Percentiles rank a stretch among this genome's conserved stretches.
Conservation (phyloP, 2,888 invertebrate species). For the Sminthurinus aureus region DNA sequence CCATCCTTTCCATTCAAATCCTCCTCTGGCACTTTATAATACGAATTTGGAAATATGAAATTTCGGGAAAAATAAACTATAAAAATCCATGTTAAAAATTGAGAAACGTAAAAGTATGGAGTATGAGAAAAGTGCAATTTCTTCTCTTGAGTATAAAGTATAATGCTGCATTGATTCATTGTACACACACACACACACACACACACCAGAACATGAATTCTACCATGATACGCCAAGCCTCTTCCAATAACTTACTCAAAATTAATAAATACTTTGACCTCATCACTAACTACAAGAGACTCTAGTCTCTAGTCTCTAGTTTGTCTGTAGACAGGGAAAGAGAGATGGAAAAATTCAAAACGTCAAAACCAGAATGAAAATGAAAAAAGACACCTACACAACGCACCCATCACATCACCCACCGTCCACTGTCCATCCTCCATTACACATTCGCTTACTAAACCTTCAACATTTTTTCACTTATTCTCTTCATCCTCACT, state of each 20-base stretch:
- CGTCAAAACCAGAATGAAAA: background rate
- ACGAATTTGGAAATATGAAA: background rate
- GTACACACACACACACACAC: background rate
- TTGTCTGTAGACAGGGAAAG: background rate
- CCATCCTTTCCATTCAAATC: background rate
- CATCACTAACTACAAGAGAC: background rate
- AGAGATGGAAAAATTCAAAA: background rate
- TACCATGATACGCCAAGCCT: slow-evolving; percentile 7
- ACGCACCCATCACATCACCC: slow-evolving; percentile 15
- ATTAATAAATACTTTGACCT: slow-evolving; percentile 22
- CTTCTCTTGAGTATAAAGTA: no score
- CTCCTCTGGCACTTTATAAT: background rate
- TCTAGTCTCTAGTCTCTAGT: no score
- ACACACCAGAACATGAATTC: background rate
- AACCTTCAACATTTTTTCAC: background rate
- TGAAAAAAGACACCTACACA: slow-evolving; percentile 16
- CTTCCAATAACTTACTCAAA: slow-evolving; percentile 16
- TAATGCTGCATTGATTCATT: no score
- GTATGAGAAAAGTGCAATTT: background rate
- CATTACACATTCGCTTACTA: background rate
- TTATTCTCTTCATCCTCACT: background rate
- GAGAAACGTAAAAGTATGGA: background rate
- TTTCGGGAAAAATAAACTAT: background rate
- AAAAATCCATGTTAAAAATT: background rate
- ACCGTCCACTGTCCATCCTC: background rate